A percentile compares a stretch with the other conserved stretches of the same genome.
These are phyloP conservation scores for Allygus modestus DNA, from an alignment of 2,888 invertebrate genomes.

Conservation along the genomic window DNA sequence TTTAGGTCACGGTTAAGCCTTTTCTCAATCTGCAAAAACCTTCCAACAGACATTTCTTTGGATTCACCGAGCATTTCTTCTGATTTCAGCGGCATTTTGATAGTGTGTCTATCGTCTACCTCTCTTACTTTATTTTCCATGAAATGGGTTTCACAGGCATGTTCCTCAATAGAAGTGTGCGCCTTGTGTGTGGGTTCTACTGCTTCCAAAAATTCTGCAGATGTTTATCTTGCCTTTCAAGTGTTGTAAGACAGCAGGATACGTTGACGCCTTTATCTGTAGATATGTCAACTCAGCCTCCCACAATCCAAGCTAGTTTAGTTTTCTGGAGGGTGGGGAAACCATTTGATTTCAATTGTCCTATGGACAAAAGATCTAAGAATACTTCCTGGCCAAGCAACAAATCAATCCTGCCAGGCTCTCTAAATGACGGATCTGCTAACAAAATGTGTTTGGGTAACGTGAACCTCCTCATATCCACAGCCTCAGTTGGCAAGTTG, in stretches of 20 bases:
- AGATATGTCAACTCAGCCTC: conserved; percentile 47
- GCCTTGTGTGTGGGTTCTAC: no score
- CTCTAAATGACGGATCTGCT: conserved; percentile 66
- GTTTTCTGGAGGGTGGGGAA: conserved; percentile 63
- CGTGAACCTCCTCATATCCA: conserved; percentile 62
- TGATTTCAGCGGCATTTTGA: no score
- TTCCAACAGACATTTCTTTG: conserved; percentile 45
- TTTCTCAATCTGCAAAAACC: conserved; percentile 54
- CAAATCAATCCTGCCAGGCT: conserved; percentile 66
- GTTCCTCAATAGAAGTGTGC: no score
- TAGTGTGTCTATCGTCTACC: no score
- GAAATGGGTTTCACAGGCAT: no score
- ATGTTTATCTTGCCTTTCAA: no score
- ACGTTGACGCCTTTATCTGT: not conserved
- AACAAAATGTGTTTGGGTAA: conserved; percentile 66
- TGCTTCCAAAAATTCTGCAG: no score
- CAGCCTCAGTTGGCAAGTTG: conserved; percentile 64
- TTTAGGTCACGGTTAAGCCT: conserved; percentile 21
- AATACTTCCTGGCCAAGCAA: conserved; percentile 67
- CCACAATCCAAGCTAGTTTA: conserved; percentile 66
- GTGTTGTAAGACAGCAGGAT: no score
- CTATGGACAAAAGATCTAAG: conserved; percentile 64
- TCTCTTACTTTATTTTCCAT: no score
- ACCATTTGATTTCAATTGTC: conserved; percentile 49
- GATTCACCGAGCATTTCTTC: conserved; percentile 53